Conservation (phyloP, 2,797 vertebrate genomes). For the Girardinus metallicus region DNA sequence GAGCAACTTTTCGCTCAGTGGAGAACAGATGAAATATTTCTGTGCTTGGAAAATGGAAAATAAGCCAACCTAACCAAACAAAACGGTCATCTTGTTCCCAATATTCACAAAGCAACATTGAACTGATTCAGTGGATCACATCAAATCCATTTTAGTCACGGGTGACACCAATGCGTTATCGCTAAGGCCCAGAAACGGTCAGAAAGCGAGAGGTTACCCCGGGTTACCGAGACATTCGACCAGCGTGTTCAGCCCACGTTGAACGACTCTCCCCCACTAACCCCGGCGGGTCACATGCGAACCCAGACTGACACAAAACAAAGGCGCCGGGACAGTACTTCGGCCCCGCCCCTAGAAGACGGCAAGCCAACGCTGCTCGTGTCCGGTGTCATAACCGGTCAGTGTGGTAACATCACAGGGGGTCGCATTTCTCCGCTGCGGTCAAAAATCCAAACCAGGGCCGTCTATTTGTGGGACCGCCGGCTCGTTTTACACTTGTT, state of each 20-base stretch:
- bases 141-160: neutral
- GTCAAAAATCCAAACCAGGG: neutral
- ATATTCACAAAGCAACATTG: neutral
- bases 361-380: neutral
- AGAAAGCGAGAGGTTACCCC: neutral
- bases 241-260: slow-evolving; percentile 15
- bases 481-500: neutral
- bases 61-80: neutral
- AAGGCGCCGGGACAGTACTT: slow-evolving; percentile 5
- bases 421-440: slow-evolving; percentile 26
- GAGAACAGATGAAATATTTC: slow-evolving; percentile 9
- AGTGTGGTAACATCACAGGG: slow-evolving; percentile 16
- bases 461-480: neutral
- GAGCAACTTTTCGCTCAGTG: slow-evolving; percentile 24
- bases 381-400: slow-evolving; percentile 23
- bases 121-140: neutral
- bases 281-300: slow-evolving; percentile 7
- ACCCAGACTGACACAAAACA: slow-evolving; percentile 7
- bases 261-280: slow-evolving; percentile 24
- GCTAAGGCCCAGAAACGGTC: neutral
- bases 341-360: slow-evolving; percentile 5
- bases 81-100: neutral
- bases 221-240: neutral
- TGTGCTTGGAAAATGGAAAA: slow-evolving; percentile 20
- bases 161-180: neutral